These are phyloP conservation scores for Meleagris gallopavo DNA, from an alignment of 2,113 vertebrate genomes.

Conservation along the genomic window DNA sequence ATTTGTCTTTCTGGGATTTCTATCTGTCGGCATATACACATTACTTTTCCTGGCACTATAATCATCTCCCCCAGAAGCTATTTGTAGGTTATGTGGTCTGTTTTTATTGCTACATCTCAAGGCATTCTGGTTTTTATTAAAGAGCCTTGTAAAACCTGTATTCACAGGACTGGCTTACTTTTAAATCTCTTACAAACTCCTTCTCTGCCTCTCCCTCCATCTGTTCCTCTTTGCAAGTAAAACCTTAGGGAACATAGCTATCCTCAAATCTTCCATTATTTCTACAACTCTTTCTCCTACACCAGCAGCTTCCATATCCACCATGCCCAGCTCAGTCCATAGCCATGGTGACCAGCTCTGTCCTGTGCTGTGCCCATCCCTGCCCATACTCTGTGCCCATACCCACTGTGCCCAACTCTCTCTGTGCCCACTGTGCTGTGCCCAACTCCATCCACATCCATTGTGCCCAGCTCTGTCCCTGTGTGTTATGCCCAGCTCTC, in stretches of 20 bases:
- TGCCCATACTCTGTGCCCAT: no score
- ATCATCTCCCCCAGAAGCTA: not conserved
- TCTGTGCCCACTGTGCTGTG: accelerated
- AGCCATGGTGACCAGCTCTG: no score
- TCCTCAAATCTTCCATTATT: not conserved
- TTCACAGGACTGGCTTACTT: not conserved
- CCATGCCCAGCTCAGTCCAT: no score
- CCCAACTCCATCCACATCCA: no score
- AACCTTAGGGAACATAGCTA: not conserved
- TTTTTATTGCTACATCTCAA: not conserved
- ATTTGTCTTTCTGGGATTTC: not conserved
- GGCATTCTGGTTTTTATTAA: not conserved
- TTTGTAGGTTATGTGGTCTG: not conserved
- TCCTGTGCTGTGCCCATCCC: no score
- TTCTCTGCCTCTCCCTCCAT: not conserved
- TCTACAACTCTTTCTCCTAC: not conserved
- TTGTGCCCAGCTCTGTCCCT: no score
- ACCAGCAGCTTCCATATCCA: not conserved
- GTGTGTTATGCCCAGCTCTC: no score
- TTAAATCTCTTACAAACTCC: not conserved
- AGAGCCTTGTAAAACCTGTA: not conserved
- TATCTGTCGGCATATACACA: not conserved
- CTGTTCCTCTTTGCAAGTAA: not conserved
- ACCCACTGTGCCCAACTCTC: not conserved
- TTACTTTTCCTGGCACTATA: not conserved